phyloP scores from a whole-genome alignment of 2,797 vertebrate species.

The Syngnathus rostellatus region DNA sequence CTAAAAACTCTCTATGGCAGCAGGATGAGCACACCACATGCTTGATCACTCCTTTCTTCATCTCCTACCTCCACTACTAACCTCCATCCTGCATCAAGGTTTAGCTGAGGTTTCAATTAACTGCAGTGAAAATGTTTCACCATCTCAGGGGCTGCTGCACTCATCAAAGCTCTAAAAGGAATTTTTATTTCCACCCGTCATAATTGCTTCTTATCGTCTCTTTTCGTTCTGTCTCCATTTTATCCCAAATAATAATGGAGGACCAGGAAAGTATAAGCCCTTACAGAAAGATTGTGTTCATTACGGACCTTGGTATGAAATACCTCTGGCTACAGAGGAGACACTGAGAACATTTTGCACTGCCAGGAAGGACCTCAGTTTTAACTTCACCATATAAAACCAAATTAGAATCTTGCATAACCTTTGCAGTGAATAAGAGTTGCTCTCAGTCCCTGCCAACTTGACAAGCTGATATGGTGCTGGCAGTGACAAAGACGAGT shows the following conservation, averaged over 20 bases:
- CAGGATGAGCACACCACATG: not conserved
- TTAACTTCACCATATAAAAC: conserved; percentile 34
- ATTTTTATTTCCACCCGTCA: conserved; percentile 30
- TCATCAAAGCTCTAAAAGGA: conserved; percentile 29
- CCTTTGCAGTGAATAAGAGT: conserved; percentile 21
- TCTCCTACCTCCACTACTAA: conserved; percentile 2
- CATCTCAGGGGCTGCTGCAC: conserved; percentile 18
- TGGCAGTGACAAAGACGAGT: not conserved
- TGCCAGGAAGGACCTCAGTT: not conserved
- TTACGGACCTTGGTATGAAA: not conserved
- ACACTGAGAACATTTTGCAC: not conserved
- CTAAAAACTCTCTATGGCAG: not conserved
- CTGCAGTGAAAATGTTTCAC: conserved; percentile 21
- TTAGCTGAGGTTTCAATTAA: conserved; percentile 41
- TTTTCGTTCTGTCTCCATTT: conserved; percentile 15
- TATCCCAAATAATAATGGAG: conserved; percentile 31
- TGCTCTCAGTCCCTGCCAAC: conserved; percentile 16
- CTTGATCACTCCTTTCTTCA: not conserved
- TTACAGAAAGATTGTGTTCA: not conserved
- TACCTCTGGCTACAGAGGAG: not conserved
- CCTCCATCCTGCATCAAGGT: conserved; percentile 35
- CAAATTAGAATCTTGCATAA: conserved; percentile 59
- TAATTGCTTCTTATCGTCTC: conserved; percentile 43
- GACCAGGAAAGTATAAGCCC: not conserved
- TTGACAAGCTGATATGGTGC: conserved; percentile 7